Conservation (phyloP, 1,140 invertebrate species). For the Planococcus citri region DNA sequence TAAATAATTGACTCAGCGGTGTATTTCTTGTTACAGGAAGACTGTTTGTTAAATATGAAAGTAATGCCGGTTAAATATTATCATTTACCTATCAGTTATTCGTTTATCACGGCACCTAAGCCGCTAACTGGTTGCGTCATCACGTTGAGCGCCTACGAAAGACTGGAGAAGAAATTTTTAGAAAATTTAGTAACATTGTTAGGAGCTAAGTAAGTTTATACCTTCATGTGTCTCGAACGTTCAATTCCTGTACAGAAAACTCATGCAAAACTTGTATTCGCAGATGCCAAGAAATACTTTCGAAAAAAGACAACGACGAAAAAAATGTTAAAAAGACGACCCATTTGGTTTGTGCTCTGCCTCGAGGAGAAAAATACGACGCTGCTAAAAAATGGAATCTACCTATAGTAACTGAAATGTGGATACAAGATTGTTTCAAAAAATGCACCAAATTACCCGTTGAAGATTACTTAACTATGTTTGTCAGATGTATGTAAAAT, state of each 20-base stretch:
- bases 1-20: conserved; percentile 24
- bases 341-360: conserved; percentile 58
- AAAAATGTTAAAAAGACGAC: conserved; percentile 48
- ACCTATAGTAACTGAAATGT: conserved; percentile 57
- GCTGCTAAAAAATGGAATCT: conserved; percentile 74
- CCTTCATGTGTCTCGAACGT: neutral
- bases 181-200: conserved; percentile 50
- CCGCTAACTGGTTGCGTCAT: conserved; percentile 58
- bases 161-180: conserved; percentile 56
- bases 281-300: conserved; percentile 41
- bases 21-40: conserved; percentile 36
- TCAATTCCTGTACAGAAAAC: too few relatives aligned
- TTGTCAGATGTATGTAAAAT: too few relatives aligned
- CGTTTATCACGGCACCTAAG: conserved; percentile 34
- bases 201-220: conserved; percentile 49
- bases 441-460: conserved; percentile 23
- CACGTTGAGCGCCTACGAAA: conserved; percentile 58
- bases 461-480: neutral
- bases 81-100: conserved; percentile 43
- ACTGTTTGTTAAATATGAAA: conserved; percentile 36
- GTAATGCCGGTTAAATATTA: conserved; percentile 47
- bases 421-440: conserved; percentile 55
- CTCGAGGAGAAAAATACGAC: conserved; percentile 64
- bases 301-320: conserved; percentile 37
- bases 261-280: too few relatives aligned